These are phyloP conservation scores for Temnothorax unifasciatus DNA, from an alignment of 2,888 invertebrate species.

Conservation along the genomic window DNA sequence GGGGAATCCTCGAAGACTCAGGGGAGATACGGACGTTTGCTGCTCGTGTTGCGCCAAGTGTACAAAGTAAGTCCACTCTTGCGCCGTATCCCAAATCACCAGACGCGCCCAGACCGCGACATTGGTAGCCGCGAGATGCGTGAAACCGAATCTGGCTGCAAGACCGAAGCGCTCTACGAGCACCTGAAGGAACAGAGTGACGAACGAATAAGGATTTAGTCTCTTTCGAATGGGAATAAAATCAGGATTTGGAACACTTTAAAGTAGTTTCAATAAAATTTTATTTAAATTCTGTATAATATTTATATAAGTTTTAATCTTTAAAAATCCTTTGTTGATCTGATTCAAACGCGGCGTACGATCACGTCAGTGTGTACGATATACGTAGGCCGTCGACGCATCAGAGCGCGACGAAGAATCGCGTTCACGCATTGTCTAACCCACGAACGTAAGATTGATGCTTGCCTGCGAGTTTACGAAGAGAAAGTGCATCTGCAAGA, in stretches of 20 bases:
- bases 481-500: constrained; percentile 88
- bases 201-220: background rate
- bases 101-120: constrained; percentile 87
- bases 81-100: constrained; percentile 87
- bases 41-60: constrained; percentile 85
- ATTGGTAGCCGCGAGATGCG: constrained; percentile 88
- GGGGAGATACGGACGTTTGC: constrained; percentile 83
- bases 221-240: background rate
- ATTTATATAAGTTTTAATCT: constrained; percentile 17
- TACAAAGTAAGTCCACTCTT: constrained; percentile 87
- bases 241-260: background rate
- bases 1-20: constrained; percentile 86
- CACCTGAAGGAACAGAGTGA: constrained; percentile 82
- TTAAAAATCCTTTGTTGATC: background rate
- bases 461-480: constrained; percentile 88
- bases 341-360: background rate
- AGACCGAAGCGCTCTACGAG: constrained; percentile 87
- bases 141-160: constrained; percentile 87
- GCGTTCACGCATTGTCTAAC: constrained; percentile 32
- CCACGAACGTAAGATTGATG: constrained; percentile 15
- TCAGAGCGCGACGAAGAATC: constrained; percentile 45
- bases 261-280: background rate
- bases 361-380: background rate
- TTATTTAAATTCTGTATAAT: background rate
- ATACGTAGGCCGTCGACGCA: constrained; percentile 27